phyloP scores from a whole-genome alignment of 2,113 vertebrate genomes.

The Dryoscopus gambensis region DNA sequence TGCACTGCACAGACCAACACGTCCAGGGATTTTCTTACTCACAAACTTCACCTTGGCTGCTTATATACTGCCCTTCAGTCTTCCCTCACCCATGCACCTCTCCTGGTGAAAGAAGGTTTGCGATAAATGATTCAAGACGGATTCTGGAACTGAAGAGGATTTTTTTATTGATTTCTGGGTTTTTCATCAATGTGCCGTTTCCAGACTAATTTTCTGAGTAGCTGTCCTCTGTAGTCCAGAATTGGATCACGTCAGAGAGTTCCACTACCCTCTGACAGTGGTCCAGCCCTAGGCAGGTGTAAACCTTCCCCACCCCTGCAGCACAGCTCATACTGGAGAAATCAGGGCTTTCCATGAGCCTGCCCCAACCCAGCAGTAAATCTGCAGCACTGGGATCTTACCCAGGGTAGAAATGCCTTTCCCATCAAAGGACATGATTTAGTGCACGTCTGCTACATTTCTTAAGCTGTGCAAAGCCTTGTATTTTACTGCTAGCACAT shows the following conservation, averaged over 20 bases:
- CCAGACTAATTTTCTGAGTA: not conserved
- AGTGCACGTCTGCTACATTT: not conserved
- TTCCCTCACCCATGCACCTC: not conserved
- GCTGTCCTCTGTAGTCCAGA: not conserved
- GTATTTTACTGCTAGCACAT: not conserved
- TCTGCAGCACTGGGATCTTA: not conserved
- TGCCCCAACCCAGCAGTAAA: not conserved
- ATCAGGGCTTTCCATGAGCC: not conserved
- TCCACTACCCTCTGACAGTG: not conserved
- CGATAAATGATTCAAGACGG: not conserved
- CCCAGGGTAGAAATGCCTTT: not conserved
- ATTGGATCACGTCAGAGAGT: not conserved
- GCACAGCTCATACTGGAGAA: not conserved
- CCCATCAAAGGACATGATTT: not conserved
- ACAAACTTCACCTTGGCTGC: not conserved
- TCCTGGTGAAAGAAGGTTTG: not conserved
- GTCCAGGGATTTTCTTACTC: not conserved
- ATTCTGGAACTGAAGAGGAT: not conserved
- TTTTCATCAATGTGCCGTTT: not conserved
- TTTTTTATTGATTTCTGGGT: not conserved
- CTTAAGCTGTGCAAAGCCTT: not conserved
- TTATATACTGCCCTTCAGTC: not conserved
- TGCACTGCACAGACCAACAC: fast-evolving
- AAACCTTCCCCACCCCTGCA: not conserved
- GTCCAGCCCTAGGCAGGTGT: not conserved